Base-by-base conservation (phyloP, 2,113 vertebrate species). In the Morone saxatilis region DNA sequence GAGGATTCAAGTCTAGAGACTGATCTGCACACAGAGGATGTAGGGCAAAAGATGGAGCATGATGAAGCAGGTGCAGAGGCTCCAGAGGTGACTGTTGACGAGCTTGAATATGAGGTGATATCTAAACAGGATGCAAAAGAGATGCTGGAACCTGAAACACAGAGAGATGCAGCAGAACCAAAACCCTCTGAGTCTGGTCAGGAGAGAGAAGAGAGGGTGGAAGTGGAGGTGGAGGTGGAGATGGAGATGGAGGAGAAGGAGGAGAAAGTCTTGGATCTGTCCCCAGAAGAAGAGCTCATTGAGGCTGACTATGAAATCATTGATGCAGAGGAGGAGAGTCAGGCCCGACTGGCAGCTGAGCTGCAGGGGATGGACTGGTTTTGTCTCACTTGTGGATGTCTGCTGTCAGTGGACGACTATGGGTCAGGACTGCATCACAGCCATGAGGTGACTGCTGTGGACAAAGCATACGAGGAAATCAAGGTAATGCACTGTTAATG, bases 301-400 rank as follows among this genome's bases (percentile, higher is more conserved):
- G 96, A 96, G 59, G 92, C 89, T 36, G 96, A 91, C 12, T 96
- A 96, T 92, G 95, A 97, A 60, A 93, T 96, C 73, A 94, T 95
- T 62, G 96, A 96, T 80, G 93, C 92, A 61, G 95, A 96, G 76
- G 96, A 97, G 17, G 74, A 90, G n/a, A 91, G 88, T 45, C 93
- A 93, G 74, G 91, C 94, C 56, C 93, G 93, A 43, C 93, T 88
- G 84, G 96, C 97, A 81, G 69, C 41, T 2, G 96, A 96, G 89
- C 96, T 95, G 79, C 66, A 90, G 11, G 96, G 96, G 72, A 88
- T 95, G 88, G 96, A 99, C 86, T 96, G 95, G 43, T 99, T 97
- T 38, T 99, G 98, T 89, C 90, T 95, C 50, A 94, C 94, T 59
- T 99, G 98, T 87, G 96, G 91, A 81, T 93, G 94, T 88, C 96